A percentile compares a stretch with the other conserved stretches of the same genome.
These are phyloP conservation scores for Athalia circularis DNA, from an alignment of 2,888 invertebrate species.

Conservation along the genomic window DNA sequence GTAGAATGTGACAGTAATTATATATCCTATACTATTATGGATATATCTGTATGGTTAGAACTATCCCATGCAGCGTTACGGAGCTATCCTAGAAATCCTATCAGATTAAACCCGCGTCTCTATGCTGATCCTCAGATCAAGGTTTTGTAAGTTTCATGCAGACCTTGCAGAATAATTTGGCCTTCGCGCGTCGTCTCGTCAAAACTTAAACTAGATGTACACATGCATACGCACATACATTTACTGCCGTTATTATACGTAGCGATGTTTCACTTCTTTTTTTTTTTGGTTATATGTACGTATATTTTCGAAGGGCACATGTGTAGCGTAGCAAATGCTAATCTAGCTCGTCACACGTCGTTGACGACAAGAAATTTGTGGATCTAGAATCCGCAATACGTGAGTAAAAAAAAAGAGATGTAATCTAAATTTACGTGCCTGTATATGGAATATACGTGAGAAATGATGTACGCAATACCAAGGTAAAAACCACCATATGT, in stretches of 20 bases:
- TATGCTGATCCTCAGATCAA: constrained; percentile 39
- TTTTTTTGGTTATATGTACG: background rate
- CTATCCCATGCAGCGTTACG: constrained; percentile 10
- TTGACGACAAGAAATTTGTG: background rate
- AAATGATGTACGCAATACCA: too few species aligned
- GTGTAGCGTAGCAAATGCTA: constrained; percentile 8
- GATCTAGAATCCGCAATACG: background rate
- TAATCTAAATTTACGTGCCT: too few species aligned
- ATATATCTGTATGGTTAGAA: too few species aligned
- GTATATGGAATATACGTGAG: too few species aligned
- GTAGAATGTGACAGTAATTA: background rate
- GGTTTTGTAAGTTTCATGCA: constrained; percentile 29
- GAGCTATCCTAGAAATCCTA: constrained; percentile 32
- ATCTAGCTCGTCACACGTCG: constrained; percentile 7
- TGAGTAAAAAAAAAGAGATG: too few species aligned
- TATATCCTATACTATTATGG: constrained; percentile 1
- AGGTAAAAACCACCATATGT: too few species aligned
- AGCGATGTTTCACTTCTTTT: too few species aligned
- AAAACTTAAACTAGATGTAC: constrained; percentile 30
- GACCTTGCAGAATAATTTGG: constrained; percentile 15
- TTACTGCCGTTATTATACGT: too few species aligned
- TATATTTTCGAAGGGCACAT: constrained; percentile 31
- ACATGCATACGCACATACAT: background rate
- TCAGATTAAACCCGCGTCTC: constrained; percentile 47
- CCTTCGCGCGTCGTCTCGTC: constrained; percentile 41